phyloP scores from a whole-genome alignment of 2,888 invertebrate genomes.

The Melinopterus prodromus region DNA sequence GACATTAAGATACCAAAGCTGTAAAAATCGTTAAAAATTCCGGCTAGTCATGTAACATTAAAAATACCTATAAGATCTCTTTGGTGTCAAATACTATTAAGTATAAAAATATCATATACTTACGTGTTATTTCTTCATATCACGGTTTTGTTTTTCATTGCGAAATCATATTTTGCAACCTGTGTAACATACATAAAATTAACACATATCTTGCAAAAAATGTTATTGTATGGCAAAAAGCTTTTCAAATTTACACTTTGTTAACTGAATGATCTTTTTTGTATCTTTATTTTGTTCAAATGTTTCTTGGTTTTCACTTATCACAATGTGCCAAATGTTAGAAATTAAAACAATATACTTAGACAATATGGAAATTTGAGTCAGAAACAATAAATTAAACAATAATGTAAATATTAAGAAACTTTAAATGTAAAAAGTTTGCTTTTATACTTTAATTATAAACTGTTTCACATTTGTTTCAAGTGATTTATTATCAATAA shows the following conservation, averaged over 20 bases:
- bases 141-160: not conserved
- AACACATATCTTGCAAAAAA: not conserved
- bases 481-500: not conserved
- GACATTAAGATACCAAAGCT: not conserved
- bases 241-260: constrained; percentile 8
- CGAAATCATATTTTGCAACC: constrained; percentile 8
- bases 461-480: not conserved
- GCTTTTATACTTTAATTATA: not conserved
- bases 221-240: not conserved
- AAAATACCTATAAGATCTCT: not conserved
- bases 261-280: constrained; percentile 24
- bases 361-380: constrained; percentile 50
- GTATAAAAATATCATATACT: not conserved
- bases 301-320: constrained; percentile 18
- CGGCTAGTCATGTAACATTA: not conserved
- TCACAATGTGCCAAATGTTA: constrained; percentile 48
- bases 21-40: not conserved
- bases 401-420: constrained; percentile 41
- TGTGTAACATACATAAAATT: constrained; percentile 1
- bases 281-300: constrained; percentile 22
- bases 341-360: constrained; percentile 44
- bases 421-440: not conserved
- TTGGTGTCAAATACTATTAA: constrained; percentile 4
- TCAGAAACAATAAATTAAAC: constrained; percentile 53
- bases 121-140: not conserved